Percentiles rank a stretch among this genome's conserved stretches.
Conservation (phyloP, 2,113 vertebrate genomes). For the Bathybates hornii region DNA sequence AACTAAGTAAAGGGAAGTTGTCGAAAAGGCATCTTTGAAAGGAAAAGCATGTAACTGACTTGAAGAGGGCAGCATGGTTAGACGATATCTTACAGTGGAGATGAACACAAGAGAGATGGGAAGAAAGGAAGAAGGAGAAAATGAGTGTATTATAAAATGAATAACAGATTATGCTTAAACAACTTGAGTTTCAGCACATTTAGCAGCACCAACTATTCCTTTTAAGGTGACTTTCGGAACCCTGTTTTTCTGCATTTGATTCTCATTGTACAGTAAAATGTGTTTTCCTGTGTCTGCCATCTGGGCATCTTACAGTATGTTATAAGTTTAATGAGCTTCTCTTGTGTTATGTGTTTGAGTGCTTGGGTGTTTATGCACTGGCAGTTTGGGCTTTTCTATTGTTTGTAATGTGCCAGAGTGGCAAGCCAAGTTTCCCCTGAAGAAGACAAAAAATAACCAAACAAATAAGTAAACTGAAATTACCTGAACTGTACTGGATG, state of each 20-base stretch:
- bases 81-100: not conserved
- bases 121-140: not conserved
- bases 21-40: conserved; percentile 9
- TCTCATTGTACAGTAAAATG: not conserved
- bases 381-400: not conserved
- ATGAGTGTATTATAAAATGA: not conserved
- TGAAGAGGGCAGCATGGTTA: not conserved
- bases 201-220: not conserved
- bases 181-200: not conserved
- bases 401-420: not conserved
- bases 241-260: not conserved
- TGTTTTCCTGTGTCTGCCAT: not conserved
- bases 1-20: conserved; percentile 29
- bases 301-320: not conserved
- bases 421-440: not conserved
- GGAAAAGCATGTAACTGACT: not conserved
- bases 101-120: not conserved
- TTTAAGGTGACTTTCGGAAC: not conserved
- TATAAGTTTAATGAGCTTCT: conserved; percentile 7
- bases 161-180: not conserved
- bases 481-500: conserved; percentile 30
- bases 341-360: not conserved
- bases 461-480: conserved; percentile 12
- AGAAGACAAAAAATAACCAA: not conserved
- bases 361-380: not conserved